Evolutionary conservation across 2,113 vertebrate species (phyloP).

Genomic region (Paedocypris sp.): DNA sequence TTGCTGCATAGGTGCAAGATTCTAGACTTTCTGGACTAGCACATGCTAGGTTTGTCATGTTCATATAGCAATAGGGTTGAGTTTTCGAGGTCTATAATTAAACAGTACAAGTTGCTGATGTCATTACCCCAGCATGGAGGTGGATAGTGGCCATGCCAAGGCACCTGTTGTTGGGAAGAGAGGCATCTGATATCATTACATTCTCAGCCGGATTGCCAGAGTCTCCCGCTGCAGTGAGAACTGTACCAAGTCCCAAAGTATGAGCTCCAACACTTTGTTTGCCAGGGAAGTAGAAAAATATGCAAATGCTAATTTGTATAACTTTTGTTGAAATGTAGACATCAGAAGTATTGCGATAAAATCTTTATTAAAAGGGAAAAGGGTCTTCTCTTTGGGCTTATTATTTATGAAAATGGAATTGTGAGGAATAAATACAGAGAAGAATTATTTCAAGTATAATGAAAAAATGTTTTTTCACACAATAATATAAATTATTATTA

Average conservation of each 20-base stretch:
- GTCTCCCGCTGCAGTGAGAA: constrained; percentile 92
- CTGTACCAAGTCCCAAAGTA: constrained; percentile 73
- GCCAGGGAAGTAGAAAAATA: constrained; percentile 36
- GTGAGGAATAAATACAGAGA: too few species aligned
- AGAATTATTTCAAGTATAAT: too few species aligned
- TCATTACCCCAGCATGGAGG: constrained; percentile 97
- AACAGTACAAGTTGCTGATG: constrained; percentile 94
- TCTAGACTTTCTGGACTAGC: too few species aligned
- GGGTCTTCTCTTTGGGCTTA: too few species aligned
- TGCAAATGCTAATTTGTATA: constrained; percentile 12
- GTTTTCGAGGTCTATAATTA: constrained; percentile 94
- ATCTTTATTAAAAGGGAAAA: constrained; percentile 1
- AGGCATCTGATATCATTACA: constrained; percentile 99
- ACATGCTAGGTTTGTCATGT: not conserved
- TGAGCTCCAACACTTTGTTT: constrained; percentile 15
- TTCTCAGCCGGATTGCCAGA: constrained; percentile 90
- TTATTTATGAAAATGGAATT: too few species aligned
- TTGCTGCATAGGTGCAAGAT: too few species aligned
- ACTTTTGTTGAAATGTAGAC: constrained; percentile 10
- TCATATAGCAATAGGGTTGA: constrained; percentile 64
- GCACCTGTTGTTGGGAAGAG: constrained; percentile 99
- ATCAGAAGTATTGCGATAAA: too few species aligned
- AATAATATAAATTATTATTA: too few species aligned
- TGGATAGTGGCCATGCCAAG: constrained; percentile 90
- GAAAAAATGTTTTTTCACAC: too few species aligned